These are phyloP conservation scores for Champsocephalus esox DNA, from an alignment of 2,797 vertebrate genomes.

Conservation along the genomic window DNA sequence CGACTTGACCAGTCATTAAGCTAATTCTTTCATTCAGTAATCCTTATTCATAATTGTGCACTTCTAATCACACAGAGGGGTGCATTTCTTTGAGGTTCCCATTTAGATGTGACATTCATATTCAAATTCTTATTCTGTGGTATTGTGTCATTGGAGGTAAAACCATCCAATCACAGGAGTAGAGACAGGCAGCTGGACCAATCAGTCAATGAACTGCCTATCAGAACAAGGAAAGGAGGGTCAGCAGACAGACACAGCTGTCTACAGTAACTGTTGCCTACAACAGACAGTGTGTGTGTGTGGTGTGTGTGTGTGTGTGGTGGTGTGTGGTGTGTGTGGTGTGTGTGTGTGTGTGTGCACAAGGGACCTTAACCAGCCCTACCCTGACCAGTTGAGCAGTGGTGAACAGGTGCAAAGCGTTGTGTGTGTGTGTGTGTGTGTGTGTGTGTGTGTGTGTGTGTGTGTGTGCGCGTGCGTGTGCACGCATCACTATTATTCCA, in stretches of 20 bases:
- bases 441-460: slow-evolving; percentile 4
- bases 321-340: slow-evolving; percentile 30
- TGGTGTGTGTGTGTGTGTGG: slow-evolving; percentile 11
- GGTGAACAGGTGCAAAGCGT: slow-evolving; percentile 83
- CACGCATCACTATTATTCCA: slow-evolving; percentile 78
- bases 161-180: slow-evolving; percentile 55
- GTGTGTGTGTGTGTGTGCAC: slow-evolving; percentile 8
- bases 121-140: slow-evolving; percentile 52
- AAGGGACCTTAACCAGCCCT: slow-evolving; percentile 57
- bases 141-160: slow-evolving; percentile 44
- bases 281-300: slow-evolving; percentile 47
- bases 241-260: slow-evolving; percentile 75
- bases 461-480: no score
- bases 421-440: slow-evolving; percentile 57
- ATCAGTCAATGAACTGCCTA: slow-evolving; percentile 64
- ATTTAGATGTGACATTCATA: slow-evolving; percentile 59
- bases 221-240: slow-evolving; percentile 66
- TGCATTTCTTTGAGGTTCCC: slow-evolving; percentile 19
- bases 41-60: slow-evolving; percentile 8
- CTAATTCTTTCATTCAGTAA: slow-evolving; percentile 6
- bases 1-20: neutral
- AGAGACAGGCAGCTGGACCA: slow-evolving; percentile 62
- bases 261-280: slow-evolving; percentile 70
- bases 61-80: slow-evolving; percentile 16
- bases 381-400: slow-evolving; percentile 76